Evolutionary conservation across 1,140 invertebrate genomes (phyloP).

Genomic region (Paraescarpia echinospica): DNA sequence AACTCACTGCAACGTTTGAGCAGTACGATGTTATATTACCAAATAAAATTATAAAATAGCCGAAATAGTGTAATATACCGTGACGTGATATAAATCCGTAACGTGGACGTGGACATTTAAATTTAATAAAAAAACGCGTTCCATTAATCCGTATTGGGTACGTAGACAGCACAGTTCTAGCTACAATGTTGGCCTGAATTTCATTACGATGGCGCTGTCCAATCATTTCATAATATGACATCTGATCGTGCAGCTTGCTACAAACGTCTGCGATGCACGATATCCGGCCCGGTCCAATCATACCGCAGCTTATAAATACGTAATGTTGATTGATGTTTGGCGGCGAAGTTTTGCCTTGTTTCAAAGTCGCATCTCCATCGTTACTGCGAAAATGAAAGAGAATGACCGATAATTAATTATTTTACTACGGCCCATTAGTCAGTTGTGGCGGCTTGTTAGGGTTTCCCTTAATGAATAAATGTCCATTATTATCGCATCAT

Average conservation of each 20-base stretch:
- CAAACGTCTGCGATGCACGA: background rate
- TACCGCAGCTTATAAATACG: background rate
- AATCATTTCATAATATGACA: background rate
- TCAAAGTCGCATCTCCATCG: background rate
- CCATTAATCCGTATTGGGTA: background rate
- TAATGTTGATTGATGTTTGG: background rate
- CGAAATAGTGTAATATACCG: too few species aligned
- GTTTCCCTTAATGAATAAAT: background rate
- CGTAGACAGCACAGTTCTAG: background rate
- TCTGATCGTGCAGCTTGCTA: background rate
- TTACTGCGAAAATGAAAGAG: background rate
- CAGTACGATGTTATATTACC: too few species aligned
- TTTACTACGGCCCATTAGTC: background rate
- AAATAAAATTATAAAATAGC: too few species aligned
- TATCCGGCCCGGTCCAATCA: background rate
- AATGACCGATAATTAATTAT: background rate
- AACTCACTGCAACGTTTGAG: too few species aligned
- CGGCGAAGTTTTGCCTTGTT: background rate
- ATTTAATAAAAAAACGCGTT: background rate
- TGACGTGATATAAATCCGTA: too few species aligned
- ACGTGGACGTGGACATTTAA: too few species aligned
- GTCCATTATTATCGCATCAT: constrained; percentile 5
- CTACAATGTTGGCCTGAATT: background rate
- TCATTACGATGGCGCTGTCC: background rate
- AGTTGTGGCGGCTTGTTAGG: background rate